Evolutionary conservation across 2,797 vertebrate genomes (phyloP).

Genomic region (Sebastes cheni): DNA sequence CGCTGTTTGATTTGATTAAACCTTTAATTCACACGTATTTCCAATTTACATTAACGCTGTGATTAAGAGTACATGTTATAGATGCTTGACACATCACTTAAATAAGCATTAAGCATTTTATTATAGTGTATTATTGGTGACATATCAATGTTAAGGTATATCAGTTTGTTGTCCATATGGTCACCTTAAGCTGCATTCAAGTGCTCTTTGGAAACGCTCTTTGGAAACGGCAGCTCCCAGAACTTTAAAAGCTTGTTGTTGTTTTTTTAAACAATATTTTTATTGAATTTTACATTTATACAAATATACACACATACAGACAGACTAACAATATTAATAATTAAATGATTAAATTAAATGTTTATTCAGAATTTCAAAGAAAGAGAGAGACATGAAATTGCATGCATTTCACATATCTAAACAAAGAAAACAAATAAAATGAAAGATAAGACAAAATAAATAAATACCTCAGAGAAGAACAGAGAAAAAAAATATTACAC

Average conservation of each 20-base stretch:
- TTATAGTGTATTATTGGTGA: too few species aligned
- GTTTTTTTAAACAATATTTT: background rate
- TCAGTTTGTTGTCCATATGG: conserved; percentile 33
- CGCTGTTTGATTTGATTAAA: conserved; percentile 32
- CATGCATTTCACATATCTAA: too few species aligned
- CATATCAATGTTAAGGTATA: background rate
- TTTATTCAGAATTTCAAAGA: too few species aligned
- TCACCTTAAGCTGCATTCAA: conserved; percentile 31
- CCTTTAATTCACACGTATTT: conserved; percentile 4
- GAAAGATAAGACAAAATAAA: too few species aligned
- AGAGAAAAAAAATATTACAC: too few species aligned
- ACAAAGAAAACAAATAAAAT: too few species aligned
- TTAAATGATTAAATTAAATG: too few species aligned
- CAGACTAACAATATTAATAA: too few species aligned
- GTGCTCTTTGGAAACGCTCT: conserved; percentile 24
- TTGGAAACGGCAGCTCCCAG: background rate
- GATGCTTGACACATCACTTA: background rate
- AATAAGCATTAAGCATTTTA: background rate
- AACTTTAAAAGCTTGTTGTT: background rate
- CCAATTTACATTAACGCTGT: background rate
- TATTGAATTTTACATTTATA: too few species aligned
- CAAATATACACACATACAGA: too few species aligned
- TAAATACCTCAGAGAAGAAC: too few species aligned
- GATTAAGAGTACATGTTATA: background rate
- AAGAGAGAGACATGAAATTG: too few species aligned